A percentile compares a stretch with the other conserved stretches of the same genome.
Conservation (phyloP, 2,797 vertebrate genomes). For the Sphenodon punctatus region DNA sequence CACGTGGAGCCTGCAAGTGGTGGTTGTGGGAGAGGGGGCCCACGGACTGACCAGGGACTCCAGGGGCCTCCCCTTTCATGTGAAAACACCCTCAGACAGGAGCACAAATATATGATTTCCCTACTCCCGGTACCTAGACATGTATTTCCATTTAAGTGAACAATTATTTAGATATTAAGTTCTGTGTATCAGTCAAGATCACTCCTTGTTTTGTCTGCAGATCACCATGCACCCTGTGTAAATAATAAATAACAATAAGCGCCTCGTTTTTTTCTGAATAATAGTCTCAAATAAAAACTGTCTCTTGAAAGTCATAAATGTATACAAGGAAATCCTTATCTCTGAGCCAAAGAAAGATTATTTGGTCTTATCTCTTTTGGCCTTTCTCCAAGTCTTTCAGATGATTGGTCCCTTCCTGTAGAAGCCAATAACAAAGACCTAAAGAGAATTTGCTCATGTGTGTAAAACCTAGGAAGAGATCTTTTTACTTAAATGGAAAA, state of each 20-base stretch:
- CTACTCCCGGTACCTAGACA: no score
- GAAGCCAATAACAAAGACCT: not conserved
- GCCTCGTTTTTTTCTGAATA: not conserved
- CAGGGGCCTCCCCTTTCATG: no score
- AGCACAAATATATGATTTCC: not conserved
- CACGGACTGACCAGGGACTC: no score
- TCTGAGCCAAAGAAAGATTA: not conserved
- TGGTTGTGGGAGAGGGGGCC: no score
- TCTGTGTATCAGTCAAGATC: not conserved
- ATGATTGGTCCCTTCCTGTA: not conserved
- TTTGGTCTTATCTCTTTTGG: slow-evolving; percentile 36
- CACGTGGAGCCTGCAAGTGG: no score
- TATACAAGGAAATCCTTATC: slow-evolving; percentile 3
- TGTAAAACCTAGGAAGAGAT: no score
- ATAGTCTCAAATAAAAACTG: not conserved
- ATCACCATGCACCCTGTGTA: not conserved
- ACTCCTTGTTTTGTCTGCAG: not conserved
- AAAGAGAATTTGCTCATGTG: not conserved
- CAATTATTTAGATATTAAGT: not conserved
- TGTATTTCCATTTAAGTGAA: not conserved
- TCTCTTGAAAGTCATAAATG: slow-evolving; percentile 22
- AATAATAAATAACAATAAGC: not conserved
- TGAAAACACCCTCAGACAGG: no score
- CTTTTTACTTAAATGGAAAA: no score
- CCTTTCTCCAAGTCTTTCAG: slow-evolving; percentile 28